phyloP scores from a whole-genome alignment of 2,113 vertebrate genomes.

The Apodemus sylvaticus region DNA sequence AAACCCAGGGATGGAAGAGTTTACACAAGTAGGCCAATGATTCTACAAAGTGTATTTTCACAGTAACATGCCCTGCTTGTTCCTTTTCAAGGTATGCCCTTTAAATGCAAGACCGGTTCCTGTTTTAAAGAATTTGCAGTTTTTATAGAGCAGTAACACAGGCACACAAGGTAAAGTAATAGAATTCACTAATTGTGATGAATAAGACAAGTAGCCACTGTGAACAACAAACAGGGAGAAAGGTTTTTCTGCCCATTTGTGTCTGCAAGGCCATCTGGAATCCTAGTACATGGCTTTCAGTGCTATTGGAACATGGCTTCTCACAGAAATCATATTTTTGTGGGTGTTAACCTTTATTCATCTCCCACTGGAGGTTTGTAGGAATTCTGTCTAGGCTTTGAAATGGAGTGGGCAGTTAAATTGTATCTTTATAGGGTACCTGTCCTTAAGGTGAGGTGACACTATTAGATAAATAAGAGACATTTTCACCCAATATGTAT shows the following conservation, averaged over 20 bases:
- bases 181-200: background rate
- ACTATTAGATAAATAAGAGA: background rate
- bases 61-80: background rate
- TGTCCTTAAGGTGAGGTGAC: background rate
- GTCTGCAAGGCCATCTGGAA: background rate
- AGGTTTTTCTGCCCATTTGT: background rate
- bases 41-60: background rate
- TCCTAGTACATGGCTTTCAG: background rate
- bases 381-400: background rate
- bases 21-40: background rate
- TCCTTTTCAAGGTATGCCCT: background rate
- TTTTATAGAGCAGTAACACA: background rate
- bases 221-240: background rate
- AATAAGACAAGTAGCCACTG: background rate
- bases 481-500: background rate
- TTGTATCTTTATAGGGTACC: background rate
- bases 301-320: background rate
- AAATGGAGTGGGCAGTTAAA: background rate
- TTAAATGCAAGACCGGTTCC: background rate
- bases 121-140: slow-evolving; percentile 23
- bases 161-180: background rate
- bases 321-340: background rate
- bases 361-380: background rate
- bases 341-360: background rate
- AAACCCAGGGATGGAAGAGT: background rate